Base-by-base conservation (phyloP, 2,797 vertebrate genomes). In the Chaunax sp. region DNA sequence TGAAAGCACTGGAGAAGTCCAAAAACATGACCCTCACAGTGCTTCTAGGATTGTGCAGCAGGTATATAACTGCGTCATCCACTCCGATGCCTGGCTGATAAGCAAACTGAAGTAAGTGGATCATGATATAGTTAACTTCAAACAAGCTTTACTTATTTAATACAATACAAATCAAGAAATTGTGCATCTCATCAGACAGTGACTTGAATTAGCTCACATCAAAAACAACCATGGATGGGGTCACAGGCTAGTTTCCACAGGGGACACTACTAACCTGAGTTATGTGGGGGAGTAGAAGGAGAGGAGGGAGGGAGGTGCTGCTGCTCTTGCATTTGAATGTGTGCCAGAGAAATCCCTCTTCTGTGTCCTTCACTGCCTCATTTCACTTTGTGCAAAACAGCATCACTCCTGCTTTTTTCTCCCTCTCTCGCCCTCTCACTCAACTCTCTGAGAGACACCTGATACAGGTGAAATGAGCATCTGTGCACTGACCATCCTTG, bases 291-390 rank as follows among this genome's bases (percentile, higher is more conserved):
- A 54, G 71, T 49, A 45, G 33, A 35, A 49, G 45, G 52, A 33
- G 64, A 30, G 53, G 64, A 68, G 55, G 74, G 73, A 82, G 22
- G 20, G 13, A 14, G 14, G 14, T n/a, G 40, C 16, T 65, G 74
- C 83, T 86, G 82, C 71, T 77, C 72, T 72, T 85, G 80, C 74
- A 76, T 80, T 87, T 91, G 86, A 88, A 75, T 43, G 47, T 44
- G 73, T 77, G 88, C 87, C 89, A 91, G 70, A 82, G 63, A 84
- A 83, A 84, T 74, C 69, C 78, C 77, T 86, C 79, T 77, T 85
- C 75, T 51, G 66, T 85, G 87, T 81, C 85, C 89, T 91, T 92
- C 87, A 89, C 49, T 10, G 81, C 73, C 79, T 87, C 85, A 68
- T 86, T 87, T 90, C 82, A 81, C 82, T 83, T 81, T 82, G 82